Conservation (phyloP, 2,797 vertebrate species). For the Aphelocoma californica region DNA sequence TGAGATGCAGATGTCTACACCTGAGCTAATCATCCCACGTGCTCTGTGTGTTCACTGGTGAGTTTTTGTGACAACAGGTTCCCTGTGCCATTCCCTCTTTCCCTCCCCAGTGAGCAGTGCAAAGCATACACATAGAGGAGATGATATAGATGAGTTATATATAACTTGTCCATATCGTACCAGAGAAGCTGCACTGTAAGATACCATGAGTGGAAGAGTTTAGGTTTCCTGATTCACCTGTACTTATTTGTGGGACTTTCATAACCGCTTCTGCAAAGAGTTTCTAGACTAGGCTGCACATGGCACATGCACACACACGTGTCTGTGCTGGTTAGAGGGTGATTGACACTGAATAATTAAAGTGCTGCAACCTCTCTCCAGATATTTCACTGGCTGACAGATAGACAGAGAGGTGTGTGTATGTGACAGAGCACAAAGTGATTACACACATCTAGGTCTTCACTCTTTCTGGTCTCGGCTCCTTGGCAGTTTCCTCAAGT, state of each 20-base stretch:
- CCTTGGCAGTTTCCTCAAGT: not conserved
- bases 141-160: not conserved
- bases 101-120: not conserved
- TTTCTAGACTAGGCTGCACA: not conserved
- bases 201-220: not conserved
- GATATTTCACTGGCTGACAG: not conserved
- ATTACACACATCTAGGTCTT: not conserved
- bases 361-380: not conserved
- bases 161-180: no score
- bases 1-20: not conserved
- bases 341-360: conserved; percentile 14
- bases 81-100: not conserved
- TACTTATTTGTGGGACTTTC: not conserved
- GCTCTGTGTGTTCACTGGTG: not conserved
- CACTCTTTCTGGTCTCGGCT: not conserved
- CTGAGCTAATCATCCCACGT: not conserved
- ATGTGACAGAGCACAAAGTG: not conserved
- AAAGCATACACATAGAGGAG: not conserved
- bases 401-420: not conserved
- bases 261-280: not conserved
- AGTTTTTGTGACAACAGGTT: not conserved
- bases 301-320: rapidly evolving
- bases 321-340: not conserved
- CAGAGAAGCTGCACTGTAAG: not conserved
- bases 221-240: not conserved